phyloP scores from a whole-genome alignment of 2,797 vertebrate genomes.

The Labeo calbasu region DNA sequence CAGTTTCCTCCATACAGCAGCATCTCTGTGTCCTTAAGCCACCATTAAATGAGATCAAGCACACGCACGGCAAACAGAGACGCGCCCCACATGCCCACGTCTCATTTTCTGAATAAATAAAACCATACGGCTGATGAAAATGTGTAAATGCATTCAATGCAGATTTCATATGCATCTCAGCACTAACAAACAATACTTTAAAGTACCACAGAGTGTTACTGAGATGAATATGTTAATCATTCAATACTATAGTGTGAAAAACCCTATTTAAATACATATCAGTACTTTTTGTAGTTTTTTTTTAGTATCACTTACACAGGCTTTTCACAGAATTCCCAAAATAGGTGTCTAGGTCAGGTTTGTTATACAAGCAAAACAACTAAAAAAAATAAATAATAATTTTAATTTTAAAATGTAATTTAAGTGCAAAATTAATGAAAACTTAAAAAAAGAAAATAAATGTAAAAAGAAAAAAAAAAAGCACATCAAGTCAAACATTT shows the following conservation, averaged over 20 bases:
- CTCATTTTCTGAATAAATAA: slow-evolving; percentile 53
- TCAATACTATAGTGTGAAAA: not conserved
- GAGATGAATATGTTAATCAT: not conserved
- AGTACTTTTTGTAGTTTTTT: not conserved
- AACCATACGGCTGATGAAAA: slow-evolving; percentile 32
- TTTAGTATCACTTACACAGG: too few relatives aligned
- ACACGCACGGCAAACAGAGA: not conserved
- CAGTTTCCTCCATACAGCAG: slow-evolving; percentile 32
- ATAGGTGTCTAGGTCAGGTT: too few relatives aligned
- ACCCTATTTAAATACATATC: not conserved
- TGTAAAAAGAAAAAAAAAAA: too few relatives aligned
- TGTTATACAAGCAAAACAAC: too few relatives aligned
- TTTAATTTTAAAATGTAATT: too few relatives aligned
- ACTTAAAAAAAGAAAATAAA: too few relatives aligned
- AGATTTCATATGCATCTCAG: not conserved
- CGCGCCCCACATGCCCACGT: not conserved
- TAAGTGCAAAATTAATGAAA: too few relatives aligned
- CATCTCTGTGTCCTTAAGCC: slow-evolving; percentile 43
- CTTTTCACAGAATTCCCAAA: too few relatives aligned
- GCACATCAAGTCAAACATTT: too few relatives aligned
- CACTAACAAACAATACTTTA: not conserved
- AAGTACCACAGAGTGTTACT: not conserved
- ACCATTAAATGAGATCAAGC: slow-evolving; percentile 39
- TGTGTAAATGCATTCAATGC: slow-evolving; percentile 24
- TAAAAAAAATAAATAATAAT: too few relatives aligned